phyloP scores from a whole-genome alignment of 2,113 vertebrate species.

The Pandion haliaetus region DNA sequence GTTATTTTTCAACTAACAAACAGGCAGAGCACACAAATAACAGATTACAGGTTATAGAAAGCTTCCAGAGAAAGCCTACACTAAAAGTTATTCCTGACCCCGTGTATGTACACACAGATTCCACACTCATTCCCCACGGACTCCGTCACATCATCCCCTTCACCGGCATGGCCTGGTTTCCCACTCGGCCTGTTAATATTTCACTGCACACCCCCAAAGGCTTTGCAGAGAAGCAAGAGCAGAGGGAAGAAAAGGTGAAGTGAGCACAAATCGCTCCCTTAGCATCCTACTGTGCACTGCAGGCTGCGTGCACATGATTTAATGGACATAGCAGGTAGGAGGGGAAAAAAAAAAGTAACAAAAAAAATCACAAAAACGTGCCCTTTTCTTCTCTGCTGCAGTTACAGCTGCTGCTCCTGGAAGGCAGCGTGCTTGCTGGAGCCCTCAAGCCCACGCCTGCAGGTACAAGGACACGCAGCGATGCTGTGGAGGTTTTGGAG shows the following conservation, averaged over 20 bases:
- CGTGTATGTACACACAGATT: rapidly evolving
- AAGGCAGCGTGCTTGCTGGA: neutral
- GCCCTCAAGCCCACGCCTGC: rapidly evolving
- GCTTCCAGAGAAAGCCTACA: neutral
- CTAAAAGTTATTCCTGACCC: neutral
- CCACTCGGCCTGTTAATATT: neutral
- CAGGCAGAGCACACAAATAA: neutral
- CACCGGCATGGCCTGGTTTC: rapidly evolving
- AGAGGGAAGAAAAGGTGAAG: neutral
- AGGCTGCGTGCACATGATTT: rapidly evolving
- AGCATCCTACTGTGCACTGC: neutral
- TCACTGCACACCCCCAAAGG: neutral
- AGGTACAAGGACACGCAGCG: rapidly evolving
- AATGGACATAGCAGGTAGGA: rapidly evolving
- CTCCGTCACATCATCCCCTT: neutral
- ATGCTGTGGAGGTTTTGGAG: neutral
- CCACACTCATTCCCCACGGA: rapidly evolving
- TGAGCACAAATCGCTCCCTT: rapidly evolving
- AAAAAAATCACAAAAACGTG: neutral
- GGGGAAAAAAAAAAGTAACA: too few species aligned
- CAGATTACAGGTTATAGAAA: neutral
- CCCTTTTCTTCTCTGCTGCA: too few species aligned
- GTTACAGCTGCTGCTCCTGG: neutral
- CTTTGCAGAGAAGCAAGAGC: neutral
- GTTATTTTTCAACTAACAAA: neutral